Evolutionary conservation across 2,113 vertebrate species (phyloP), one percentile per base, ranked within the genome.

Genomic region (Coregonus clupeaformis): DNA sequence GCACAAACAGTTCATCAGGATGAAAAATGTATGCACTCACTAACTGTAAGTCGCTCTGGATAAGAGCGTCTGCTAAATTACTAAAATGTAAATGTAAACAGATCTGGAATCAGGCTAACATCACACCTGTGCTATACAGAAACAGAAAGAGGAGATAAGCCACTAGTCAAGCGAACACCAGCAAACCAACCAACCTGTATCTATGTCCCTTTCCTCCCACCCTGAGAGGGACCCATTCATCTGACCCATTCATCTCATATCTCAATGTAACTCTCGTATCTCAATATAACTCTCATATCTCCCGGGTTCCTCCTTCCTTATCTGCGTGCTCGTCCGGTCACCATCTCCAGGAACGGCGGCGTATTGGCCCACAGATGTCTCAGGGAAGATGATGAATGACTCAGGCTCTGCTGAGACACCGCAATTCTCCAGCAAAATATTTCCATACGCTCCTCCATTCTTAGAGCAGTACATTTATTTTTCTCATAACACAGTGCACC

Each of bases 361-460:
- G 25, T 66, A 66, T 66, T 18, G 27, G 16, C 5, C 64, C 64
- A 20, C 64, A 66, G 64, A 13, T 36, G 29, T 66, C 49, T 52
- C 27, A 32, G 64, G 64, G 27, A 66, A 32, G 25, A 66, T 66
- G 64, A 66, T 66, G 29, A 66, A 66, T 66, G 64, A 32, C 64
- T 66, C 64, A 66, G 29, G 13, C 18, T 13, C 29, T 18, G 64
- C 29, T 9, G 64, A 32, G 64, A 60, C 57, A 2, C 57, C n/a
- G n/a, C 20, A 49, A 59, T 59, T 59, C 57, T 20, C 5, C 12
- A n/a, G 57, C 5, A 60, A 60, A 30, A 32, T 66, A 66, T 66
- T 66, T 66, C 64, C 27, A 36, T 36, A 30, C 64, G 1, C 29
- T 66, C 5, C 25, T 64, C 9, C 60, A 2, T 32, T 66, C 64